Evolutionary conservation across 2,113 vertebrate species (phyloP).

Genomic region (Brachyistius frenatus): DNA sequence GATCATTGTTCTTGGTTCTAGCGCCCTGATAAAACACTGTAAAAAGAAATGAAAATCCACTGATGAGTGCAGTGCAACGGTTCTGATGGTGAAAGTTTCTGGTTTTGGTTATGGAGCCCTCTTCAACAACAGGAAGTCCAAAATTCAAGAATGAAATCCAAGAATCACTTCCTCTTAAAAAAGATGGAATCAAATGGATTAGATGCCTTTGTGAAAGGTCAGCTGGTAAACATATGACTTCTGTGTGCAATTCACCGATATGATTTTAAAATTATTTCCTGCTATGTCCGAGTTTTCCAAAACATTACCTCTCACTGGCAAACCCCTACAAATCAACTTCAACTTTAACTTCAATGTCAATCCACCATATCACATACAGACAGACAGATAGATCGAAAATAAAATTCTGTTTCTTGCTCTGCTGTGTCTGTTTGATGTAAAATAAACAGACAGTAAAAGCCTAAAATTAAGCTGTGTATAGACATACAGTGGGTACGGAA

Average conservation of each 20-base stretch:
- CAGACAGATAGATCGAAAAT: too few relatives aligned
- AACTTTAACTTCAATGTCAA: too few relatives aligned
- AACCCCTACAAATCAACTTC: not conserved
- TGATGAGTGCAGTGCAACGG: not conserved
- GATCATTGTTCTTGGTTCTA: not conserved
- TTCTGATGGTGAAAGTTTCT: not conserved
- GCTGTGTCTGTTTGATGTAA: too few relatives aligned
- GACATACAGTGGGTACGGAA: too few relatives aligned
- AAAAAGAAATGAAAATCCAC: not conserved
- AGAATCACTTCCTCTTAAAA: conserved; percentile 4
- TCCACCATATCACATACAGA: too few relatives aligned
- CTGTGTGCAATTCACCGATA: conserved; percentile 1
- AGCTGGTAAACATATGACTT: conserved; percentile 25
- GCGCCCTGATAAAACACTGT: not conserved
- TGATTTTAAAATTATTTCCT: not conserved
- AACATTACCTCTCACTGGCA: not conserved
- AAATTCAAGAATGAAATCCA: not conserved
- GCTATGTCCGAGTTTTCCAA: not conserved
- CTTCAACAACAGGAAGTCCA: not conserved
- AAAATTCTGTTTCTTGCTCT: too few relatives aligned
- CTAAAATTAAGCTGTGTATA: too few relatives aligned
- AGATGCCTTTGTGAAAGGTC: not conserved
- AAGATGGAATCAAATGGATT: not conserved
- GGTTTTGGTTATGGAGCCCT: not conserved
- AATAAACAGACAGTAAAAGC: too few relatives aligned